Evolutionary conservation across 2,113 vertebrate genomes (phyloP), one percentile per base, ranked within the genome.

Genomic region (Cyanistes caeruleus): DNA sequence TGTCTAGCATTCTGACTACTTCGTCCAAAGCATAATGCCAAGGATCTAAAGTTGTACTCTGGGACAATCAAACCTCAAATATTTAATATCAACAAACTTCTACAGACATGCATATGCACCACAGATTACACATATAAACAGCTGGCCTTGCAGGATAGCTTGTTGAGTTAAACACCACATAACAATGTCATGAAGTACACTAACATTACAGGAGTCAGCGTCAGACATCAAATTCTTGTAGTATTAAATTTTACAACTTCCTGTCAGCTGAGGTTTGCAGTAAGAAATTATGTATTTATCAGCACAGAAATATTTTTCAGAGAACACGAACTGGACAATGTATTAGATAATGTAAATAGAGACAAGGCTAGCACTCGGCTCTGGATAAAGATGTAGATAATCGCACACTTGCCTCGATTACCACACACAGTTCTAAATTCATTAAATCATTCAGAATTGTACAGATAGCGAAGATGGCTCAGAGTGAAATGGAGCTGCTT

Each of bases 131-230:
- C 5, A 0, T 53, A 62, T 70, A 46, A 87, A 78, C 31, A 87
- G 84, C 64, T 87, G 55, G 85, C 37, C 69, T 22, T 59, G 76
- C 65, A 74, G 68, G 74, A 81, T 2, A 90, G 43, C 64, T 67
- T 8, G 41, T 24, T 23, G 68, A 86, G 60, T 92, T 67, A 96
- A 96, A 87, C 93, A 95, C 73, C 25, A 58, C 90, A 95, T 93
- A 96, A 92, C 80, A 94, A 96, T 89, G 93, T 56, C 63, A 86
- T 97, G 87, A 95, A 60, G 64, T 31, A 70, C 52, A 73, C 8
- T 5, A 69, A 79, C 63, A 84, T 93, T 53, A 78, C 76, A 68
- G 41, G 16, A 86, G 49, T 72, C 88, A 20, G 58, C 2, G n/a
- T 86, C 68, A 90, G 41, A 81, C 69, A 20, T 4, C 3, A 82